Evolutionary conservation across 1,140 invertebrate genomes (phyloP), one percentile per base, ranked within the genome.

Genomic region (Eufriesea mexicana): DNA sequence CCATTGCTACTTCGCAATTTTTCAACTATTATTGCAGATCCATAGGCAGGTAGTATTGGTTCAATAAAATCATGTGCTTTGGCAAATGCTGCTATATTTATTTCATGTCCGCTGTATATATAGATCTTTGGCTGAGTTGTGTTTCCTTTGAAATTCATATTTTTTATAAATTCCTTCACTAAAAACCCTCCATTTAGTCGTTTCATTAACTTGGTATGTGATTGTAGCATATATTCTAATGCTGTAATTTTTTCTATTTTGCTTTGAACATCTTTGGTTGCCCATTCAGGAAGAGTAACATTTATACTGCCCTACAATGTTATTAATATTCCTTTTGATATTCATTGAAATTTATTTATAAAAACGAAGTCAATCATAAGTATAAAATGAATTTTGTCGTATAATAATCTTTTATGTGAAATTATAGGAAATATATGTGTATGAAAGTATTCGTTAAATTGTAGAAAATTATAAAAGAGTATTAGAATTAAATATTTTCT

Each of bases 71-170:
- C 95, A 28, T 97, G 91, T 0, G 95, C 95, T 54, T 94, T 93
- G 85, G 97, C 94, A n/a, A 97, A 87, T 51, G 95, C 95, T 1
- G 96, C 95, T 0, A 98, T 94, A 49, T 96, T 97, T 61, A 96
- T 95, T 88, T 97, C 97, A 90, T 97, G 96, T 5, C 94, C 96
- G 4, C 95, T 96, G 88, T 96, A 96, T 57, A 96, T 83, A 71
- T 94, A 95, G 67, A 96, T 89, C 86, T 96, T 96, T 23, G 83
- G 5, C 8, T 1, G 14, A 6, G 16, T 67, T 14, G 2, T 2
- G 54, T 73, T 2, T 23, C 9, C 23, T 5, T 57, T 61, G 6
- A 23, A 7, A n/a, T 70, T 66, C 64, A 88, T 82, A 25, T 89
- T 86, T 5, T 90, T 64, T 8, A 90, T 74, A 10, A 90, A 77